These are phyloP conservation scores for Nesospiza acunhae DNA, from an alignment of 2,113 vertebrate species.

Conservation along the genomic window DNA sequence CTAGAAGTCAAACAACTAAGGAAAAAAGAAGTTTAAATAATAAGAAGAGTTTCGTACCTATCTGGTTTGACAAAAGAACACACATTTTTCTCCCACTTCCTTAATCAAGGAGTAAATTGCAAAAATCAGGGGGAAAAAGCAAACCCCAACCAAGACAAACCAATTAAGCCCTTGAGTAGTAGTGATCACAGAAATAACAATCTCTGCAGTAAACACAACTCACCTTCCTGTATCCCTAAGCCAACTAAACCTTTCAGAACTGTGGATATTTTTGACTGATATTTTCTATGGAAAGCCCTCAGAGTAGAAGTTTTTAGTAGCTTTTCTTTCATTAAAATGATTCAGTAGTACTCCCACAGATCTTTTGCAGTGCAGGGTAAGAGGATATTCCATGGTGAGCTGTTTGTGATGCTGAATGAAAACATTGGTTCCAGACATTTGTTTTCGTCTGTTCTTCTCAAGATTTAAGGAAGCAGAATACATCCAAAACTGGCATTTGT, in stretches of 20 bases:
- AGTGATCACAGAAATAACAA: background rate
- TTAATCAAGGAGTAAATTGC: background rate
- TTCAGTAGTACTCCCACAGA: background rate
- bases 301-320: background rate
- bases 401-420: background rate
- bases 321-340: background rate
- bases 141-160: background rate
- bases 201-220: background rate
- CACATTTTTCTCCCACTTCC: background rate
- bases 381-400: background rate
- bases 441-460: background rate
- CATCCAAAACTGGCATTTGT: background rate
- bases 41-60: background rate
- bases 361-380: background rate
- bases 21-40: background rate
- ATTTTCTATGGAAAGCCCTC: background rate
- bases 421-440: background rate
- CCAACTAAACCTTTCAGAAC: background rate
- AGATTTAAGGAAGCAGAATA: background rate
- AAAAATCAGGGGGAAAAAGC: background rate
- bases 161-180: background rate
- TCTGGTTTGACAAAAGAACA: background rate
- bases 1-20: background rate
- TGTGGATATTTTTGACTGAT: background rate
- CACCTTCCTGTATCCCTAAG: background rate